These are phyloP conservation scores for Eucriotettix oculatus DNA, from an alignment of 2,888 invertebrate species.

Conservation along the genomic window DNA sequence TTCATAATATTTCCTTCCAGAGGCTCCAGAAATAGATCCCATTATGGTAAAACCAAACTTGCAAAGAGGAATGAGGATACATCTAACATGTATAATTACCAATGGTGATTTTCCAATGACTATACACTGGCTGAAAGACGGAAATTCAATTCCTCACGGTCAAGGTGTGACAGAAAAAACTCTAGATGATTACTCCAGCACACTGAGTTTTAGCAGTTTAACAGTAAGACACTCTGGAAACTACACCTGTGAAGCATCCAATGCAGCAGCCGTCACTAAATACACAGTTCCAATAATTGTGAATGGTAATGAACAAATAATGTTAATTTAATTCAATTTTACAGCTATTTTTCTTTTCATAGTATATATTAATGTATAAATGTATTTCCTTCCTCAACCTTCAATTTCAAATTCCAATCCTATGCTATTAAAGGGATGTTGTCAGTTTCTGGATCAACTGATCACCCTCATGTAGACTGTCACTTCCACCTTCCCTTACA, in stretches of 20 bases:
- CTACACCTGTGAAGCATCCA: conserved; percentile 23
- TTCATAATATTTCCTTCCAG: conserved; percentile 3
- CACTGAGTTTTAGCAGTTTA: conserved; percentile 17
- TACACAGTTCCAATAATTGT: conserved; percentile 25
- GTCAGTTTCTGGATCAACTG: too few species aligned
- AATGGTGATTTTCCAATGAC: conserved; percentile 29
- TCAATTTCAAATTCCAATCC: too few species aligned
- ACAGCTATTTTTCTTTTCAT: too few species aligned
- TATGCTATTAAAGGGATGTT: too few species aligned
- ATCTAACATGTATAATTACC: conserved; percentile 27
- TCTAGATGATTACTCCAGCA: conserved; percentile 18
- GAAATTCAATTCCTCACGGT: conserved; percentile 19
- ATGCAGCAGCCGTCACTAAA: conserved; percentile 18
- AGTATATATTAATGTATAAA: too few species aligned
- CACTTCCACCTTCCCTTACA: too few species aligned
- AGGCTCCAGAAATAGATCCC: conserved; percentile 10
- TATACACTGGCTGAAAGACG: conserved; percentile 28
- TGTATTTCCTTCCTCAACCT: too few species aligned
- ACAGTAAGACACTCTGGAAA: conserved; percentile 19
- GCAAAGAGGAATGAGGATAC: conserved; percentile 23
- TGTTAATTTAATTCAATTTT: too few species aligned
- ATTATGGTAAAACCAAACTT: conserved; percentile 14
- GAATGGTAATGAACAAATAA: conserved; percentile 21
- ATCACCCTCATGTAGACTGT: too few species aligned
- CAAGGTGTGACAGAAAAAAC: conserved; percentile 15